Evolutionary conservation across 2,113 vertebrate species (phyloP), one percentile per base, ranked within the genome.

Genomic region (Rhegmatorhina hoffmannsi): DNA sequence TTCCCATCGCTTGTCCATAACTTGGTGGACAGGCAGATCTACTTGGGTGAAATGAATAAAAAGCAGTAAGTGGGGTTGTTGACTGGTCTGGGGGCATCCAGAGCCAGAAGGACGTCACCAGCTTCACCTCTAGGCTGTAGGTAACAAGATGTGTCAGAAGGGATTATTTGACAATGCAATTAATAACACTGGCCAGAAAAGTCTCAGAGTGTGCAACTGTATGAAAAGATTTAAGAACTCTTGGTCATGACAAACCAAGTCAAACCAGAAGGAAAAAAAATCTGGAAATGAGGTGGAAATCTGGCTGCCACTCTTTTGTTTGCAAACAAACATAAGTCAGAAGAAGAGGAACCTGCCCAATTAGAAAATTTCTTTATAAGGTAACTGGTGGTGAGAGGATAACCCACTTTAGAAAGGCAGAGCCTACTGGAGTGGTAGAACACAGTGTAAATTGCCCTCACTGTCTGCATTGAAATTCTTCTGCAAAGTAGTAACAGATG

Each of bases 281-380:
- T 52, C 64, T 83, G 94, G 94, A 95, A 92, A 74, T 85, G 66
- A 84, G 89, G 94, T 77, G 82, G 84, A 94, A 94, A 49, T 58
- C 94, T 89, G 84, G 55, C 72, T 90, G 87, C 86, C 50, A 44
- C 85, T 90, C 79, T 26, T 93, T 79, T 47, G 16, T 77, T 94
- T 53, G 8, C 64, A 84, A 83, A 85, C 95, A 78, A 89, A 69
- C 62, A 1, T 72, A 87, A 90, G 75, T 95, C 87, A 94, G 64
- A 83, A 92, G 85, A 60, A 69, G 55, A 85, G 94, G 95, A 97
- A 96, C 46, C 92, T 78, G 76, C 94, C 94, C 89, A 96, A 96
- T 97, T 95, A 92, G 90, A 95, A 95, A 96, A 92, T 83, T 59
- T 87, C 93, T 95, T 95, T 96, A 87, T 96, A 94, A 96, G 95